These are phyloP conservation scores for Drosophila merina DNA, from an alignment of 2,888 invertebrate genomes.

Conservation along the genomic window DNA sequence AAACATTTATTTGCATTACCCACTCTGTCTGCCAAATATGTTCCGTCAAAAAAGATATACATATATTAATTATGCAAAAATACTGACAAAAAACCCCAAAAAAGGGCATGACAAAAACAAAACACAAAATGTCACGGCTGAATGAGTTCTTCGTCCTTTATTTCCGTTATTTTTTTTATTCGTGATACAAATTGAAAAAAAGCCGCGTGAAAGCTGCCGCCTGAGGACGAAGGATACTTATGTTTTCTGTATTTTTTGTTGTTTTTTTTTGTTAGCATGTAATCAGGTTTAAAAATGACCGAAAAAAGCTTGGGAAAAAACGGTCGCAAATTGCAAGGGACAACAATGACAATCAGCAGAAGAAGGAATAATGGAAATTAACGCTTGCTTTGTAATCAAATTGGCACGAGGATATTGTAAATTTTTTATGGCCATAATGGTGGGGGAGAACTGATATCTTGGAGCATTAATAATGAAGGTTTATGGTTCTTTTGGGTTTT, in stretches of 20 bases:
- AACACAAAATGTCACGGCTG: slow-evolving; percentile 60
- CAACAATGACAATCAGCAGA: slow-evolving; percentile 59
- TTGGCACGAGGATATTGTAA: slow-evolving; percentile 47
- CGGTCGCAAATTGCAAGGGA: slow-evolving; percentile 58
- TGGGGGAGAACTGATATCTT: slow-evolving; percentile 21
- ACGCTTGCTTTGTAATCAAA: slow-evolving; percentile 68
- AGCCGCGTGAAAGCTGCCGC: slow-evolving; percentile 56
- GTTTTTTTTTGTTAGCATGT: slow-evolving; percentile 52
- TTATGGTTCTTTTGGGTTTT: slow-evolving; percentile 36
- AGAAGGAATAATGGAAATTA: slow-evolving; percentile 60
- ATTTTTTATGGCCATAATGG: slow-evolving; percentile 28
- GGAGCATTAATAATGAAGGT: slow-evolving; percentile 39
- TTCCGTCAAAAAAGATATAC: slow-evolving; percentile 55
- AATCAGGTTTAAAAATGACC: slow-evolving; percentile 72
- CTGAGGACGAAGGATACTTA: slow-evolving; percentile 37
- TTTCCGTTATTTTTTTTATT: slow-evolving; percentile 22
- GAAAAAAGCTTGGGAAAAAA: slow-evolving; percentile 43
- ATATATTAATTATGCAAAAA: slow-evolving; percentile 68
- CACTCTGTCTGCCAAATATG: slow-evolving; percentile 56
- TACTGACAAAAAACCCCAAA: slow-evolving; percentile 25
- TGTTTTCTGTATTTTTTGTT: slow-evolving; percentile 26
- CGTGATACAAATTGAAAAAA: slow-evolving; percentile 66
- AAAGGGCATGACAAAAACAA: slow-evolving; percentile 41
- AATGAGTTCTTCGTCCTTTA: slow-evolving; percentile 59
- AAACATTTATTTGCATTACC: slow-evolving; percentile 66